Conservation (phyloP, 1,140 invertebrate species). For the Olivierus martensii region DNA sequence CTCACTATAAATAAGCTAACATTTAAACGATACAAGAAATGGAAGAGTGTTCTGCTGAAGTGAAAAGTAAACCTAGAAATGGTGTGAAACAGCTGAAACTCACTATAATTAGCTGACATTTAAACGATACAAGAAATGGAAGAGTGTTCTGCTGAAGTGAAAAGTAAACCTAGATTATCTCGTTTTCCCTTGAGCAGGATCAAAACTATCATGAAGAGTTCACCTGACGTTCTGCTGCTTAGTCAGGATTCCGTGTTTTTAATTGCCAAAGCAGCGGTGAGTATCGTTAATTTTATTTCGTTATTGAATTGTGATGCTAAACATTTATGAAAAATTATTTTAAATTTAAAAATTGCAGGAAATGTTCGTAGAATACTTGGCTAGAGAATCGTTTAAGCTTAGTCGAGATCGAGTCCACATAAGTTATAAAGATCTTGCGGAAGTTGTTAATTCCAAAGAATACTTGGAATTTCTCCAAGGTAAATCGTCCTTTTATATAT, state of each 20-base stretch:
- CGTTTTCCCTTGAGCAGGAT: conserved; percentile 16
- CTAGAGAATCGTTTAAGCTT: conserved; percentile 10
- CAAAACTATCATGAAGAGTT: conserved; percentile 19
- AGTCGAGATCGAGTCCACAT: conserved; percentile 9
- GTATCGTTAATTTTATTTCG: too few relatives aligned
- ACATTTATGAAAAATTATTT: too few relatives aligned
- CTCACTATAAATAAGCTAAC: too few relatives aligned
- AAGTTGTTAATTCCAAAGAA: conserved; percentile 7
- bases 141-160: too few relatives aligned
- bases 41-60: too few relatives aligned
- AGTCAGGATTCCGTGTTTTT: conserved; percentile 17
- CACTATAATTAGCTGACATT: too few relatives aligned
- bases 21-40: too few relatives aligned
- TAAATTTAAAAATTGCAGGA: conserved; percentile 7
- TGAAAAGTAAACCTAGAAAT: neutral
- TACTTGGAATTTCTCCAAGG: conserved; percentile 13
- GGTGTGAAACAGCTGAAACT: too few relatives aligned
- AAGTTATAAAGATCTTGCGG: conserved; percentile 16
- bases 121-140: too few relatives aligned
- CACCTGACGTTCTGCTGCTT: conserved; percentile 17
- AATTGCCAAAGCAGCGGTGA: conserved; percentile 19
- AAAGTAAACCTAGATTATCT: neutral
- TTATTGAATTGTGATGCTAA: too few relatives aligned
- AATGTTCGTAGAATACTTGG: conserved; percentile 13
- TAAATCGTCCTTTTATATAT: too few relatives aligned